Evolutionary conservation across 2,113 vertebrate species (phyloP), one percentile per base, ranked within the genome.

Genomic region (Etheostoma cragini): DNA sequence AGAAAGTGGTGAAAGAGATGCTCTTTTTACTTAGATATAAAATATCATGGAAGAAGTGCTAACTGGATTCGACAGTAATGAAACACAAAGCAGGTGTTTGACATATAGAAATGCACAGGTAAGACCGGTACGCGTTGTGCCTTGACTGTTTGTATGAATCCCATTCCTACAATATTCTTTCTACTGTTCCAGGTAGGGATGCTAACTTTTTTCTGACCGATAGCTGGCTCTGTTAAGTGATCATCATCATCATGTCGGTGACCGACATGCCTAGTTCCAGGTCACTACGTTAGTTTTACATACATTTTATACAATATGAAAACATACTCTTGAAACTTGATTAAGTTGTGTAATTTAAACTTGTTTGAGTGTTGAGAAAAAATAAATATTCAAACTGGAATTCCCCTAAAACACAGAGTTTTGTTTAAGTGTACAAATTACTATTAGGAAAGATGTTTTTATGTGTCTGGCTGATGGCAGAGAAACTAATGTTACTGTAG

Each of bases 1-100:
- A 70, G 16, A 65, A 82, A 78, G 74, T 57, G 47, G 66, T 57
- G 45, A 80, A 76, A 81, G 3, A 54, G 22, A 81, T 21, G 45
- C 8, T 53, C 21, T 68, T 22, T 35, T 68, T n/a, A 49, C 45
- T 65, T 49, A 3, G 47, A 16, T 6, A n/a, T 10, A 35, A 46
- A 64, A 64, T 22, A 64, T 4, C 24, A 30, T 14, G 4, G 10
- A 61, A 19, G 17, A 57, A 57, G 73, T 6, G 42, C 54, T 49
- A 33, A 68, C 46, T 76, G 52, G 38, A 57, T 30, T 24, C 53
- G 60, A 57, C 30, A 7, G 61, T 22, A 24, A 24, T 60, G 8
- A 60, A 68, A 52, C 46, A n/a, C n/a, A 66, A 76, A 66, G 62
- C 54, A 26, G 64, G 54, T 26, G 54, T 26, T 50, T 64, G 60